Evolutionary conservation across 2,113 vertebrate species (phyloP).

Genomic region (Hippocampus barbouri): DNA sequence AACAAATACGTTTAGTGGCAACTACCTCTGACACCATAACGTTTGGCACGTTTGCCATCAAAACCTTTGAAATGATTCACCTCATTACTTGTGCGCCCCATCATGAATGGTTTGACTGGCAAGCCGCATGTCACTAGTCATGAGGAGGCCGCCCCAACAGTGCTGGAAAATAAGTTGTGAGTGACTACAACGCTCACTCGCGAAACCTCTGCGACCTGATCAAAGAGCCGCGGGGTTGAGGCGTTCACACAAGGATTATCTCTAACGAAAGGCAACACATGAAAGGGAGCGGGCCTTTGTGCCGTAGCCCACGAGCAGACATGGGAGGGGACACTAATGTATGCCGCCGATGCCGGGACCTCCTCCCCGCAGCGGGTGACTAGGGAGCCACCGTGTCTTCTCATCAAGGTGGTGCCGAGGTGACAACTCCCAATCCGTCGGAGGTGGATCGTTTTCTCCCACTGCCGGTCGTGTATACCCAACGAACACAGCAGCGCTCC

Average conservation of each 20-base stretch:
- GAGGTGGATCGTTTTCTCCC: slow-evolving; percentile 76
- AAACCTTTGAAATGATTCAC: not conserved
- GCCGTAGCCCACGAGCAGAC: slow-evolving; percentile 51
- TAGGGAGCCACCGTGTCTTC: slow-evolving; percentile 81
- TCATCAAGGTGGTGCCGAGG: slow-evolving; percentile 82
- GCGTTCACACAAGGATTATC: slow-evolving; percentile 43
- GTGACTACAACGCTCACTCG: slow-evolving; percentile 29
- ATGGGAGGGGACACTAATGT: slow-evolving; percentile 78
- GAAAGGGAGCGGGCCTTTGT: slow-evolving; percentile 70
- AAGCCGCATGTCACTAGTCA: not conserved
- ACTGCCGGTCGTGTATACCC: slow-evolving; percentile 80
- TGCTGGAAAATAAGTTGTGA: slow-evolving; percentile 17
- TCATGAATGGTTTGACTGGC: not conserved
- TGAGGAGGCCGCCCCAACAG: slow-evolving; percentile 1
- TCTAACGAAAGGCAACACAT: slow-evolving; percentile 77
- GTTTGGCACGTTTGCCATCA: not conserved
- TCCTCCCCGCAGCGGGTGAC: slow-evolving; percentile 69
- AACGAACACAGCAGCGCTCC: slow-evolving; percentile 80
- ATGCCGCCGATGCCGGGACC: slow-evolving; percentile 70
- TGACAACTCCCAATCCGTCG: slow-evolving; percentile 82
- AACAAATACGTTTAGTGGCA: not conserved
- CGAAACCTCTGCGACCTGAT: slow-evolving; percentile 54
- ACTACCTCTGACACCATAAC: not conserved
- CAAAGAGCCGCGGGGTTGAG: slow-evolving; percentile 41
- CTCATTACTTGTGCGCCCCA: not conserved